Conservation (phyloP, 2,888 invertebrate genomes). For the Clostera curtula region DNA sequence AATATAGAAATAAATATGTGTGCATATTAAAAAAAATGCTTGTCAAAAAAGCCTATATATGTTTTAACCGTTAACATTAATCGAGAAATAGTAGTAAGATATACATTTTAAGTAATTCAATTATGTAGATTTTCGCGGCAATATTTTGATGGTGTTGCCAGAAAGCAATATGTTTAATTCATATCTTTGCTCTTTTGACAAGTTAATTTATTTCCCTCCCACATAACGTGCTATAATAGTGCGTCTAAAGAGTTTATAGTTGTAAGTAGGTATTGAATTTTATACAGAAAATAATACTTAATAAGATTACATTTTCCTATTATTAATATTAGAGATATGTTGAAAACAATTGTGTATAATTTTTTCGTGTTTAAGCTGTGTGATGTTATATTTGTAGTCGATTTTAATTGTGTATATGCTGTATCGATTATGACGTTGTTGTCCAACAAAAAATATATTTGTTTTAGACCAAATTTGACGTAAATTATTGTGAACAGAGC, state of each 20-base stretch:
- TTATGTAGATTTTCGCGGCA: too few relatives aligned
- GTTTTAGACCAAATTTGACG: conserved; percentile 23
- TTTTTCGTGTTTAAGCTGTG: conserved; percentile 28
- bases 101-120: too few relatives aligned
- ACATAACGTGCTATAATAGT: too few relatives aligned
- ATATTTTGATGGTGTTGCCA: too few relatives aligned
- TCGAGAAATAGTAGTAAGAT: too few relatives aligned
- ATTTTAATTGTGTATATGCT: conserved; percentile 26
- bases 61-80: too few relatives aligned
- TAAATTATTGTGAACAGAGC: conserved; percentile 42
- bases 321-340: conserved; percentile 20
- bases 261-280: conserved; percentile 52
- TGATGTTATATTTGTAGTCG: conserved; percentile 33
- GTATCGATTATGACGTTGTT: conserved; percentile 22
- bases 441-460: conserved; percentile 20
- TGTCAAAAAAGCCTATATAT: too few relatives aligned
- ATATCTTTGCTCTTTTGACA: too few relatives aligned
- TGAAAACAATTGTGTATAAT: conserved; percentile 18
- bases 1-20: too few relatives aligned
- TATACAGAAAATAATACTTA: conserved; percentile 34
- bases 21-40: too few relatives aligned
- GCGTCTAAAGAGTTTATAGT: conserved; percentile 34
- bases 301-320: conserved; percentile 17
- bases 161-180: too few relatives aligned
- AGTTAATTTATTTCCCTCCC: conserved; percentile 22